phyloP scores from a whole-genome alignment of 2,113 vertebrate species.

The Ardeotis arabs region DNA sequence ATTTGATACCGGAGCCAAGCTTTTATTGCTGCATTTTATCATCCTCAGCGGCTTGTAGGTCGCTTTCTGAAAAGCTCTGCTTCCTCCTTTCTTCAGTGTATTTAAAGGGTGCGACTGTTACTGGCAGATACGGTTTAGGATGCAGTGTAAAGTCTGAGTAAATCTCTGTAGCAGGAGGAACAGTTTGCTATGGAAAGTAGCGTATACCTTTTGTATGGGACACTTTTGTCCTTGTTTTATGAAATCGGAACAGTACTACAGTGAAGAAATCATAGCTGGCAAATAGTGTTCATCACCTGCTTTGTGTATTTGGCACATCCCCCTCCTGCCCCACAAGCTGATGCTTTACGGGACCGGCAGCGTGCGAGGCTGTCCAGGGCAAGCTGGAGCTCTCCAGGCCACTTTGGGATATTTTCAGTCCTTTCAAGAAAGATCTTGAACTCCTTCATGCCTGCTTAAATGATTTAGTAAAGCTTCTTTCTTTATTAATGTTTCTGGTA shows the following conservation, averaged over 20 bases:
- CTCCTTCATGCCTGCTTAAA: background rate
- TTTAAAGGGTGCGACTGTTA: background rate
- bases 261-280: background rate
- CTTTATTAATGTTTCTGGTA: fast-evolving
- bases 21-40: slow-evolving; percentile 48
- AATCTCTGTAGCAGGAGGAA: background rate
- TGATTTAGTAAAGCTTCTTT: background rate
- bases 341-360: background rate
- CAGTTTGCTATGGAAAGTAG: background rate
- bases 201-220: fast-evolving
- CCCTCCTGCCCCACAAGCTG: background rate
- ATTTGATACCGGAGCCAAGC: slow-evolving; percentile 31
- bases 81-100: background rate
- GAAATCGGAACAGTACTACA: fast-evolving
- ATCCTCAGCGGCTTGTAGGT: background rate
- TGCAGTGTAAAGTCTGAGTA: background rate
- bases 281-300: background rate
- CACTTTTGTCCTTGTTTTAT: background rate
- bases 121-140: background rate
- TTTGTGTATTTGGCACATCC: fast-evolving
- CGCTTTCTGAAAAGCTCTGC: background rate
- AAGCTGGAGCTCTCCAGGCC: background rate
- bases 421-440: background rate
- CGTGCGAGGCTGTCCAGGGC: fast-evolving
- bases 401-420: background rate